Evolutionary conservation across 2,888 invertebrate genomes (phyloP).

Genomic region (Drosophila atripex): DNA sequence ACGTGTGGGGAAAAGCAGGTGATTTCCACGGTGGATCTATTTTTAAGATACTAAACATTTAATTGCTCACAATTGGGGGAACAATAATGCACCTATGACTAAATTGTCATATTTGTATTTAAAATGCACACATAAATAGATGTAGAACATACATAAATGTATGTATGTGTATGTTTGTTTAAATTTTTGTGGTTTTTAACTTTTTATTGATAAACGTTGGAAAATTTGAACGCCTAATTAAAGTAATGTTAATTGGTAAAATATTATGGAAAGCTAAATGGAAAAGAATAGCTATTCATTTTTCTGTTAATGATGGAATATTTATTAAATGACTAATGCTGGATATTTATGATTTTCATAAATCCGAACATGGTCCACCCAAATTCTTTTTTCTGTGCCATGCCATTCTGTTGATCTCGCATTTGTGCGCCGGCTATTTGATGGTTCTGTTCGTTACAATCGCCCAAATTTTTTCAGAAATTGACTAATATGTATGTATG

Average conservation of each 20-base stretch:
- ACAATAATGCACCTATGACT: not conserved
- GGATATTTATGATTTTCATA: not conserved
- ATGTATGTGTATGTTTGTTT: no score
- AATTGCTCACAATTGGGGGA: conserved; percentile 8
- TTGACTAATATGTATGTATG: no score
- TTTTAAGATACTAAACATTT: conserved; percentile 25
- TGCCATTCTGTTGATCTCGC: conserved; percentile 69
- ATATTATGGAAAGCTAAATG: no score
- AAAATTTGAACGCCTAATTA: no score
- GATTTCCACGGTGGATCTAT: conserved; percentile 41
- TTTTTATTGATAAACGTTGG: no score
- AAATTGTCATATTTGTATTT: not conserved
- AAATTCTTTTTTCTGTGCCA: conserved; percentile 51
- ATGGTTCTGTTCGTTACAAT: conserved; percentile 69
- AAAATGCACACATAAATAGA: not conserved
- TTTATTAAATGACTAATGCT: not conserved
- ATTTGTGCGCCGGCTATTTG: conserved; percentile 72
- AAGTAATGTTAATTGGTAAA: no score
- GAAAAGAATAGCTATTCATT: no score
- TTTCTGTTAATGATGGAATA: no score
- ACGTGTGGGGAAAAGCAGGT: conserved; percentile 39
- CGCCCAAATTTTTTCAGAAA: conserved; percentile 68
- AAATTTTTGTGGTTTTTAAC: no score
- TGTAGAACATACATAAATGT: no score
- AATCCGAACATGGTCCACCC: conserved; percentile 38